These are phyloP conservation scores for Gari tellinella DNA, from an alignment of 2,888 invertebrate genomes.

Conservation along the genomic window DNA sequence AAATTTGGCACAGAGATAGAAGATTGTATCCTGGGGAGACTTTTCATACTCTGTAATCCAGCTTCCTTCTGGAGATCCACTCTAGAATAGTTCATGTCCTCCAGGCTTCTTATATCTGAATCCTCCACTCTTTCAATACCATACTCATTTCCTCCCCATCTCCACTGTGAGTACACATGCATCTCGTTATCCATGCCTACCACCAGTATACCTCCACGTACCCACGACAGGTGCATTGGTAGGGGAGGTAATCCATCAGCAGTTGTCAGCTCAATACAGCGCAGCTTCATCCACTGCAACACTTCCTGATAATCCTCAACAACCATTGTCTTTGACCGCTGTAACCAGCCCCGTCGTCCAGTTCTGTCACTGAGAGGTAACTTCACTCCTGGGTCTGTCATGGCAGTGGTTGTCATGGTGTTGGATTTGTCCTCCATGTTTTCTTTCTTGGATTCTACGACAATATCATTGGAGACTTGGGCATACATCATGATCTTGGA, in stretches of 20 bases:
- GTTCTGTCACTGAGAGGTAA: slow-evolving; percentile 40
- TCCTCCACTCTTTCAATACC: slow-evolving; percentile 39
- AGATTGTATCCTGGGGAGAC: slow-evolving; percentile 71
- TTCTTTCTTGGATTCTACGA: slow-evolving; percentile 89
- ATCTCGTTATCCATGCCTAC: slow-evolving; percentile 99
- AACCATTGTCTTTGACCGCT: slow-evolving; percentile 96
- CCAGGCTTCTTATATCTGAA: slow-evolving; percentile 44
- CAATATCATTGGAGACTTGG: slow-evolving; percentile 94
- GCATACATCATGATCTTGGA: slow-evolving; percentile 93
- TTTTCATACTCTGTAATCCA: slow-evolving; percentile 59
- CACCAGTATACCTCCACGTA: slow-evolving; percentile 97
- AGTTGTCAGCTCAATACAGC: slow-evolving; percentile 95
- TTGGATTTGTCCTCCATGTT: slow-evolving; percentile 33
- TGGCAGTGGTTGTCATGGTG: slow-evolving; percentile 7
- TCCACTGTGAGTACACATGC: slow-evolving; percentile 99
- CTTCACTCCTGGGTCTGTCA: slow-evolving; percentile 10
- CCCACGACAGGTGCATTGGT: slow-evolving; percentile 99
- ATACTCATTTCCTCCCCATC: slow-evolving; percentile 56
- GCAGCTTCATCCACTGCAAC: slow-evolving; percentile 97
- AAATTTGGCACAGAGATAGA: slow-evolving; percentile 76
- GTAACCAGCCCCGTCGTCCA: slow-evolving; percentile 86
- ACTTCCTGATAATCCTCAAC: slow-evolving; percentile 95
- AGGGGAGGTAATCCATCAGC: slow-evolving; percentile 98
- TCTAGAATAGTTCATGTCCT: slow-evolving; percentile 55
- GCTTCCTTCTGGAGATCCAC: slow-evolving; percentile 48